A percentile compares a stretch with the other conserved stretches of the same genome.
Evolutionary conservation across 2,797 vertebrate genomes (phyloP).

Genomic region (Coreius guichenoti): DNA sequence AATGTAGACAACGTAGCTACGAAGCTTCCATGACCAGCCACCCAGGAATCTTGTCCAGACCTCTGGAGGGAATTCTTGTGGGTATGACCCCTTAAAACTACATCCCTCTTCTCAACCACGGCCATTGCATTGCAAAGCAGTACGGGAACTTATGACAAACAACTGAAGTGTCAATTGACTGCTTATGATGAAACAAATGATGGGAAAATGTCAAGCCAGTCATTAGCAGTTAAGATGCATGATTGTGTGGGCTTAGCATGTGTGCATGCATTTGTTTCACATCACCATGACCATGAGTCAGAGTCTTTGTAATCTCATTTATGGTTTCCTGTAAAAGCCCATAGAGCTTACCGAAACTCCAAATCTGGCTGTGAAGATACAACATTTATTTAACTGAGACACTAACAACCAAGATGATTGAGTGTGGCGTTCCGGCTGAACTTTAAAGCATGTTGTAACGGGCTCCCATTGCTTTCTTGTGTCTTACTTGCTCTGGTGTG

Average conservation of each 20-base stretch:
- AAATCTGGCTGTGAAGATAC: constrained; percentile 22
- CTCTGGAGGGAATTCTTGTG: constrained; percentile 2
- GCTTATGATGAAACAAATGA: not conserved
- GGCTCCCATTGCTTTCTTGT: constrained; percentile 19
- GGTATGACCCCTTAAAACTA: not conserved
- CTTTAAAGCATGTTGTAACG: constrained; percentile 28
- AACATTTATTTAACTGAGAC: constrained; percentile 27
- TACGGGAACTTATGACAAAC: not conserved
- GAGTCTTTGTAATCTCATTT: constrained; percentile 17
- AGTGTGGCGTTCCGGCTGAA: constrained; percentile 29
- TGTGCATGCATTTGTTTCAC: constrained; percentile 18
- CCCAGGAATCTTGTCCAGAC: not conserved
- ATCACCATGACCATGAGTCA: constrained; percentile 38
- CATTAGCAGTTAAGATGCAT: not conserved
- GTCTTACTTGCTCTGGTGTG: not conserved
- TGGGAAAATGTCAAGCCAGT: not conserved
- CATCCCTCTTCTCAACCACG: not conserved
- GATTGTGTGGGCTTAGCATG: constrained; percentile 10
- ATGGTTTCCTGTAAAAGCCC: constrained; percentile 25
- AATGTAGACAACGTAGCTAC: not conserved
- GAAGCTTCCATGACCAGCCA: not conserved
- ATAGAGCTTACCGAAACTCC: constrained; percentile 26
- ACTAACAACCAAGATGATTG: constrained; percentile 42
- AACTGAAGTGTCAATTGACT: not conserved
- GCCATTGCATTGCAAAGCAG: not conserved